Evolutionary conservation across 1,140 invertebrate genomes (phyloP).

Genomic region (Dinothrombium tinctorium): DNA sequence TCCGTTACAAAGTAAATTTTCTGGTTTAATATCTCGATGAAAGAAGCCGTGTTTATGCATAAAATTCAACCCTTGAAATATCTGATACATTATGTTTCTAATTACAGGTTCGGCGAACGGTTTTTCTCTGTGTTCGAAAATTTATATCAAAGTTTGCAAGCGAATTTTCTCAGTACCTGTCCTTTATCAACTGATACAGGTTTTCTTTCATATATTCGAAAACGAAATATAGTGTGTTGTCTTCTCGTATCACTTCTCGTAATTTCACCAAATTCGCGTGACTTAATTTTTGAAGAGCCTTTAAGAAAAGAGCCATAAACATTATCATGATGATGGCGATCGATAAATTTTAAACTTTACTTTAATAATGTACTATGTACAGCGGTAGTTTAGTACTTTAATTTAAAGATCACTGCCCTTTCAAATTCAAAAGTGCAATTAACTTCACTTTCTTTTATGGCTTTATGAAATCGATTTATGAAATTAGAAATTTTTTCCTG

Average conservation of each 20-base stretch:
- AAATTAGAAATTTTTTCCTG: no score
- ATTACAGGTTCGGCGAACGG: slow-evolving; percentile 76
- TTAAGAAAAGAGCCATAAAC: slow-evolving; percentile 10
- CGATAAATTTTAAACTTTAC: no score
- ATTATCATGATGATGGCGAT: no score
- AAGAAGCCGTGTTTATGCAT: slow-evolving; percentile 99
- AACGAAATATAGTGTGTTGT: slow-evolving; percentile 95
- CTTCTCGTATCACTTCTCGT: slow-evolving; percentile 95
- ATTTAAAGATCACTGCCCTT: no score
- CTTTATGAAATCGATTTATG: no score
- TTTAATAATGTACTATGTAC: no score
- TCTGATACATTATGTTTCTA: slow-evolving; percentile 77
- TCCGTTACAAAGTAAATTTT: slow-evolving; percentile 90
- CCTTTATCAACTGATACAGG: slow-evolving; percentile 94
- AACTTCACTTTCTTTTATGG: no score
- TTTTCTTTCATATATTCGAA: slow-evolving; percentile 99
- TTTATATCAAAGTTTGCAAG: background rate
- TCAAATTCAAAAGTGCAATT: no score
- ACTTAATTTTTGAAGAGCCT: slow-evolving; percentile 92
- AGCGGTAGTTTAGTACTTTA: no score
- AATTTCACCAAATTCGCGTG: slow-evolving; percentile 96
- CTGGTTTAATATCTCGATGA: slow-evolving; percentile 74
- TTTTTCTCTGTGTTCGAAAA: slow-evolving; percentile 35
- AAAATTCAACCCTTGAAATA: slow-evolving; percentile 84
- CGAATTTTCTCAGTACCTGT: slow-evolving; percentile 31